phyloP scores from a whole-genome alignment of 92 coral and sea anemone genomes.

The Hydrozoanthus gracilis region DNA sequence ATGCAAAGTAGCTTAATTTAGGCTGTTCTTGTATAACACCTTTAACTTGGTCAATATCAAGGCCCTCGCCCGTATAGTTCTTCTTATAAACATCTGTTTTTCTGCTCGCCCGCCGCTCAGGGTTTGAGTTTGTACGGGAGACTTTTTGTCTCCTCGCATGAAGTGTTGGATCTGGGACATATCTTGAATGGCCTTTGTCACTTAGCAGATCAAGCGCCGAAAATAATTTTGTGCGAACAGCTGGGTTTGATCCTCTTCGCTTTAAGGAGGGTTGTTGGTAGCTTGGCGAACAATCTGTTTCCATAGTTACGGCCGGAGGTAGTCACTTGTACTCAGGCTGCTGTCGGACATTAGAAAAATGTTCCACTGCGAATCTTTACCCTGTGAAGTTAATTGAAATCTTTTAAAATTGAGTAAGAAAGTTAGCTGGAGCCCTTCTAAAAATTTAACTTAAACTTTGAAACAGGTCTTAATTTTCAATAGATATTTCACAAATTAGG shows the following conservation, averaged over 20 bases:
- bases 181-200: conserved; percentile 12
- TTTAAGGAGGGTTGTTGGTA: neutral
- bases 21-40: conserved; percentile 28
- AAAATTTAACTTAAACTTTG: no score
- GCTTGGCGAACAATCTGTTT: no score
- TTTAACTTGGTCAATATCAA: neutral
- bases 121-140: conserved; percentile 60
- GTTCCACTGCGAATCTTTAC: no score
- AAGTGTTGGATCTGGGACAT: conserved; percentile 38
- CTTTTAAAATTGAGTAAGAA: no score
- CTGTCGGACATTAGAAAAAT: no score
- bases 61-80: neutral
- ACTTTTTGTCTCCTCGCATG: conserved; percentile 30
- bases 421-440: no score
- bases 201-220: neutral
- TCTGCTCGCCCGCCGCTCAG: conserved; percentile 27
- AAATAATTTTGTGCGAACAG: neutral
- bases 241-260: conserved; percentile 7
- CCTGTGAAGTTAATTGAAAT: no score
- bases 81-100: neutral
- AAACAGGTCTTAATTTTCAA: no score
- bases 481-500: no score
- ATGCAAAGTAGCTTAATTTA: conserved; percentile 74
- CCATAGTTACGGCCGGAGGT: no score
- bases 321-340: no score